These are phyloP conservation scores for Serinus canaria DNA, from an alignment of 2,113 vertebrate genomes.

Conservation along the genomic window DNA sequence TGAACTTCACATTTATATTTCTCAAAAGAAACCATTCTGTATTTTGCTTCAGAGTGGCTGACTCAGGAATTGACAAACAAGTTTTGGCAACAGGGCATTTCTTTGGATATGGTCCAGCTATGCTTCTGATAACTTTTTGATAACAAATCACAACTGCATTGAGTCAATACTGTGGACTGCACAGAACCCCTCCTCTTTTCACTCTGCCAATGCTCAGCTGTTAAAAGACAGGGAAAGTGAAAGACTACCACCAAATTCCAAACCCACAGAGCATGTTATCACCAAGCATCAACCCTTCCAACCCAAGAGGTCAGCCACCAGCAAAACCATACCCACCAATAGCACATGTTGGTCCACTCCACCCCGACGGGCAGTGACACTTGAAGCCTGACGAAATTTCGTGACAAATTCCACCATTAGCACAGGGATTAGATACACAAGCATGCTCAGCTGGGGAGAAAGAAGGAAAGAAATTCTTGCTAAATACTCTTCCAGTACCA, in stretches of 20 bases:
- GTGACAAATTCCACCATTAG: constrained; percentile 90
- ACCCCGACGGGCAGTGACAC: constrained; percentile 90
- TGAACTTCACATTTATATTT: neutral
- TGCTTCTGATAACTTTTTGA: neutral
- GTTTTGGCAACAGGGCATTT: neutral
- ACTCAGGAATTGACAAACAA: neutral
- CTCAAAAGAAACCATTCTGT: neutral
- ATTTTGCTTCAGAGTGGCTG: neutral
- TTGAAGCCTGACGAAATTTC: constrained; percentile 89
- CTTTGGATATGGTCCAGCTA: neutral
- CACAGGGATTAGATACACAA: constrained; percentile 92
- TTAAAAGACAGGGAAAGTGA: neutral
- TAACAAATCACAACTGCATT: neutral
- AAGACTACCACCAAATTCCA: neutral
- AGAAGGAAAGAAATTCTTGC: neutral
- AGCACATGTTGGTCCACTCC: constrained; percentile 92
- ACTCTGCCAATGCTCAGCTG: neutral
- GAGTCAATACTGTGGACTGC: too few relatives aligned
- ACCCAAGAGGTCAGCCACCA: neutral
- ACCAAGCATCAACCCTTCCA: neutral
- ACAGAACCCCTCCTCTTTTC: neutral
- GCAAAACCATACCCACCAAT: constrained; percentile 76
- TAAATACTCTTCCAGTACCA: neutral
- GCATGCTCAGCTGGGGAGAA: constrained; percentile 86
- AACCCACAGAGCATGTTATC: neutral